Evolutionary conservation across 2,888 invertebrate species (phyloP).

Genomic region (Drosophila fungiperda): DNA sequence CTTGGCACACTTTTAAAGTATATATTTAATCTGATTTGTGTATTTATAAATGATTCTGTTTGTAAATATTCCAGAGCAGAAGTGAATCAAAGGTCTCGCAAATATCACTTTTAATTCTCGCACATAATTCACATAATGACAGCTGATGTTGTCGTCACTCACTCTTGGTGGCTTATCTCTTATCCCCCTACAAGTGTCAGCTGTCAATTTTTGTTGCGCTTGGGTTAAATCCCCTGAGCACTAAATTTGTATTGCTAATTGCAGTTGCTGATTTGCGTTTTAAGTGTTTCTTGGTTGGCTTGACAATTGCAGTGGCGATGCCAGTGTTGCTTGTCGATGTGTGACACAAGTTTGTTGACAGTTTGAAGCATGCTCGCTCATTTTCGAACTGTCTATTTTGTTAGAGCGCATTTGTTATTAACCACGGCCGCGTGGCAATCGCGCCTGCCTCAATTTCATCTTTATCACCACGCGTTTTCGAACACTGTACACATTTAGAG

Average conservation of each 20-base stretch:
- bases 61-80: neutral
- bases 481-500: conserved; percentile 7
- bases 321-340: conserved; percentile 40
- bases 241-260: conserved; percentile 52
- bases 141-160: conserved; percentile 14
- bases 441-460: conserved; percentile 47
- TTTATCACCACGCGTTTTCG: conserved; percentile 32
- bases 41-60: neutral
- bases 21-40: neutral
- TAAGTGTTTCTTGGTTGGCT: conserved; percentile 53
- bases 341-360: conserved; percentile 52
- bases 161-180: conserved; percentile 37
- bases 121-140: conserved; percentile 27
- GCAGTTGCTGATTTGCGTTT: conserved; percentile 49
- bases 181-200: conserved; percentile 69
- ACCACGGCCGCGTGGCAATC: conserved; percentile 3
- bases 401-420: conserved; percentile 14
- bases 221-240: neutral
- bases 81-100: conserved; percentile 6
- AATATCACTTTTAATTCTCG: conserved; percentile 45
- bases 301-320: conserved; percentile 27
- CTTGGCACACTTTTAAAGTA: neutral
- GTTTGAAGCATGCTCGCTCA: conserved; percentile 52
- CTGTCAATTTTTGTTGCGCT: conserved; percentile 52
- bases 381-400: conserved; percentile 65